Evolutionary conservation across 2,113 vertebrate species (phyloP).

Genomic region (Leptobrachium ailaonicum): DNA sequence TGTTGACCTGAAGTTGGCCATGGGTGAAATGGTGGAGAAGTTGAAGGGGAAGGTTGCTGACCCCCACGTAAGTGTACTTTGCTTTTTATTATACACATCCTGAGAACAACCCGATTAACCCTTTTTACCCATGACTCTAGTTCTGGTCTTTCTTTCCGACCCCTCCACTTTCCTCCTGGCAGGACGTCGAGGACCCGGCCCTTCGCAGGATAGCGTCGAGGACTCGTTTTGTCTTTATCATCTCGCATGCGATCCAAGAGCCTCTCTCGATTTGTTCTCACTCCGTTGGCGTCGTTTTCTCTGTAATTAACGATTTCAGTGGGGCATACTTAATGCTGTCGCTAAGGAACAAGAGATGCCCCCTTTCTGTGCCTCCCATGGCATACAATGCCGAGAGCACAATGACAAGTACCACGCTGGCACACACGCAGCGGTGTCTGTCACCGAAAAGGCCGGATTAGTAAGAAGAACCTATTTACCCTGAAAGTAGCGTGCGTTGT

Average conservation of each 20-base stretch:
- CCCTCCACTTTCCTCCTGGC: not conserved
- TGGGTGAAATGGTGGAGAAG: slow-evolving; percentile 81
- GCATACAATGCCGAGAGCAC: not conserved
- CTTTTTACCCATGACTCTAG: not conserved
- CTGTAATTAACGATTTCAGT: slow-evolving; percentile 46
- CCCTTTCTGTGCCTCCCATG: not conserved
- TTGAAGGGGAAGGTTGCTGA: slow-evolving; percentile 84
- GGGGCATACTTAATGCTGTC: slow-evolving; percentile 28
- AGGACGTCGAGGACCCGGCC: slow-evolving; percentile 32
- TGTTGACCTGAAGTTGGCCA: slow-evolving; percentile 74
- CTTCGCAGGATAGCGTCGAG: slow-evolving; percentile 39
- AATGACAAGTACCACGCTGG: not conserved
- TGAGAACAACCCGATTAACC: no score
- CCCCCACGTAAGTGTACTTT: slow-evolving; percentile 72
- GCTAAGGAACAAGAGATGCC: slow-evolving; percentile 23
- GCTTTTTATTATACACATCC: slow-evolving; percentile 18
- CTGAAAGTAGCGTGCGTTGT: no score
- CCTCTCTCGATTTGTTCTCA: not conserved
- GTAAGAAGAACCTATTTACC: no score
- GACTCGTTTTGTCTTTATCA: slow-evolving; percentile 42
- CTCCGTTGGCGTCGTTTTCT: slow-evolving; percentile 50
- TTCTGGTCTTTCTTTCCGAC: not conserved
- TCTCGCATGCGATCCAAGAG: slow-evolving; percentile 51
- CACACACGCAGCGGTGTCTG: not conserved
- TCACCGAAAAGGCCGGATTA: not conserved